Percentiles rank a stretch among this genome's conserved stretches.
These are phyloP conservation scores for Nemotelus nigrinus DNA, from an alignment of 2,888 invertebrate species.

Conservation along the genomic window DNA sequence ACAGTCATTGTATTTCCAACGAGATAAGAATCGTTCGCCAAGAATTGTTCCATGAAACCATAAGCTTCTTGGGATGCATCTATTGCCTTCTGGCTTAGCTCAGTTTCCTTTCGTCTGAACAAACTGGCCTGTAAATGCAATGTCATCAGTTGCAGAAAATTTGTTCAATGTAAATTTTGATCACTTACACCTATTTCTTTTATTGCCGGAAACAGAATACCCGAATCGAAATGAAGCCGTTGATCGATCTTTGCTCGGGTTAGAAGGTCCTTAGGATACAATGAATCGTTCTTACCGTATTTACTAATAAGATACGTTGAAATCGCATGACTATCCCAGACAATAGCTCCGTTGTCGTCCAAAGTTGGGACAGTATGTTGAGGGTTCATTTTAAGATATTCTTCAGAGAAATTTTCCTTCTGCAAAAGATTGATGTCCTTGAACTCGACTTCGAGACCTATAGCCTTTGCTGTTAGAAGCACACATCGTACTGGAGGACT, in stretches of 20 bases:
- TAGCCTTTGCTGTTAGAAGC: slow-evolving; percentile 56
- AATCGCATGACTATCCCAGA: slow-evolving; percentile 58
- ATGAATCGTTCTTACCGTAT: slow-evolving; percentile 55
- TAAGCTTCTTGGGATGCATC: slow-evolving; percentile 46
- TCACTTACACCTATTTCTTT: slow-evolving; percentile 42
- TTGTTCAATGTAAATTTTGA: too few species aligned
- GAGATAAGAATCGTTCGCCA: slow-evolving; percentile 51
- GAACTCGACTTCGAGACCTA: slow-evolving; percentile 54
- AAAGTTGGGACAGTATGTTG: slow-evolving; percentile 63
- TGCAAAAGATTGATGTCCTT: slow-evolving; percentile 54
- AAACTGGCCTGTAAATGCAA: too few species aligned
- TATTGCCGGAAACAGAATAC: slow-evolving; percentile 53
- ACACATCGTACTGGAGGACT: slow-evolving; percentile 58
- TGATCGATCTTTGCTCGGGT: slow-evolving; percentile 57
- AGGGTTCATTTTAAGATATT: slow-evolving; percentile 66
- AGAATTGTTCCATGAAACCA: slow-evolving; percentile 53
- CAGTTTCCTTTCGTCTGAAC: too few species aligned
- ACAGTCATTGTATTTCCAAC: slow-evolving; percentile 48
- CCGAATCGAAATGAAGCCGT: slow-evolving; percentile 58
- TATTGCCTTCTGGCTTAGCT: neutral
- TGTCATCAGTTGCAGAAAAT: too few species aligned
- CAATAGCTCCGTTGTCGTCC: slow-evolving; percentile 53
- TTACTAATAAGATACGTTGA: slow-evolving; percentile 55
- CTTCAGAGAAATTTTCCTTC: slow-evolving; percentile 51
- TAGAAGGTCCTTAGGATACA: slow-evolving; percentile 58